Conservation (phyloP, 2,797 vertebrate species). For the Xenops minutus region DNA sequence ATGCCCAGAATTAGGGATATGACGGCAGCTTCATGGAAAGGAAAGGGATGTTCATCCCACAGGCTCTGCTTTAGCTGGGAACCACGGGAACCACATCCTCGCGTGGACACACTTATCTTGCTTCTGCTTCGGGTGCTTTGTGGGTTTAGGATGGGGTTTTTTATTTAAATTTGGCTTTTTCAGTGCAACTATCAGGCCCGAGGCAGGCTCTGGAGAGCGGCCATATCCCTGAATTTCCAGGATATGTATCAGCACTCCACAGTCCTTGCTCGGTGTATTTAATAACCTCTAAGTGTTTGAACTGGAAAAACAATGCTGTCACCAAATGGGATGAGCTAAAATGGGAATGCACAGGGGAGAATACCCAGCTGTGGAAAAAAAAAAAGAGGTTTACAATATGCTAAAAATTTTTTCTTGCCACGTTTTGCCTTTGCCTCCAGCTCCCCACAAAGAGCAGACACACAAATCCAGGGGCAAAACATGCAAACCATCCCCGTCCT, state of each 20-base stretch:
- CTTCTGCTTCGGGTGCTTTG: background rate
- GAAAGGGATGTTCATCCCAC: background rate
- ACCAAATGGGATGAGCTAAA: background rate
- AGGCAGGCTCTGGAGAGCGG: background rate
- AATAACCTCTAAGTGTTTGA: background rate
- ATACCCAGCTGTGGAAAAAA: background rate
- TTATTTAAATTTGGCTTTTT: background rate
- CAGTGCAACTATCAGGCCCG: background rate
- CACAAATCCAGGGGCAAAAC: rapidly evolving
- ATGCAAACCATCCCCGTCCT: rapidly evolving
- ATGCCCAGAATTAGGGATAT: background rate
- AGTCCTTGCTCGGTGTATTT: background rate
- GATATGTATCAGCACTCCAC: background rate
- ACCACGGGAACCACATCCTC: background rate
- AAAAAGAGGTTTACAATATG: background rate
- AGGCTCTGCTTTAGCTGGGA: background rate
- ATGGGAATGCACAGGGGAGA: background rate
- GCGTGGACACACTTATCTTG: background rate
- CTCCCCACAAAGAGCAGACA: background rate
- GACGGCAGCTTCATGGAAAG: rapidly evolving
- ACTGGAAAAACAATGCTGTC: rapidly evolving
- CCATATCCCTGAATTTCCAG: background rate
- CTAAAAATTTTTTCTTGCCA: background rate
- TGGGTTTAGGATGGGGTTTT: background rate
- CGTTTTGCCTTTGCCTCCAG: background rate